Base-by-base conservation (phyloP, 1,140 invertebrate genomes). In the Drosophila mauritiana region DNA sequence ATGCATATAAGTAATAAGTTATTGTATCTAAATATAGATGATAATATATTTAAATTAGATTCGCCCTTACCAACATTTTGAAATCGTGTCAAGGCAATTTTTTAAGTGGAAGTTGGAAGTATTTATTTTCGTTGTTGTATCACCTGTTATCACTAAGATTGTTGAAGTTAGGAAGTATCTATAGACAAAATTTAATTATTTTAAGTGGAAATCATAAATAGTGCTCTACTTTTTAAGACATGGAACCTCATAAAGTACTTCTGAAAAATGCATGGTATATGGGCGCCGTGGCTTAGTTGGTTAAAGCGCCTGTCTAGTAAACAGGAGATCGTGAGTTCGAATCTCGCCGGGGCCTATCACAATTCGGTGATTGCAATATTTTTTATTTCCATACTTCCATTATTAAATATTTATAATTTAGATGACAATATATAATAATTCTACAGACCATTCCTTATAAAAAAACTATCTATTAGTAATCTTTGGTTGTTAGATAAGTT, bases 231-330 rank as follows among this genome's bases (percentile, higher is more conserved):
- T n/a, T 4, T 1, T 1, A 2, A 15, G 11, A 5, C 0, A 13
- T 3, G 25, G 1, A 1, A 39, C 25, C 25, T 64, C 0, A 27
- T 46, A 11, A 27, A 27, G 13, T 7, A 20, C 20, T 1, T 12
- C 4, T 27, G 34, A 27, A 20, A 7, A 0, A 1, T 0, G 0
- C 0, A 1, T 22, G 25, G 31, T 49, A 65, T 22, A 6, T 34
- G 49, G 93, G 93, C 93, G 93, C 93, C 93, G 93, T 94, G 93
- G 93, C 93, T 94, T 94, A 94, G 93, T 94, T 93, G 93, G 93
- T 94, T 93, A 94, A 94, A 94, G 93, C 93, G 93, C 93, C 93
- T 94, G 93, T 94, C 93, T 94, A 94, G 93, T 94, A 94, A 94
- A 94, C 93, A 94, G 93, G 93, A 94, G 93, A 94, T 94, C 93